These are phyloP conservation scores for Parelbella ahira DNA, from an alignment of 2,888 invertebrate genomes.

Conservation along the genomic window DNA sequence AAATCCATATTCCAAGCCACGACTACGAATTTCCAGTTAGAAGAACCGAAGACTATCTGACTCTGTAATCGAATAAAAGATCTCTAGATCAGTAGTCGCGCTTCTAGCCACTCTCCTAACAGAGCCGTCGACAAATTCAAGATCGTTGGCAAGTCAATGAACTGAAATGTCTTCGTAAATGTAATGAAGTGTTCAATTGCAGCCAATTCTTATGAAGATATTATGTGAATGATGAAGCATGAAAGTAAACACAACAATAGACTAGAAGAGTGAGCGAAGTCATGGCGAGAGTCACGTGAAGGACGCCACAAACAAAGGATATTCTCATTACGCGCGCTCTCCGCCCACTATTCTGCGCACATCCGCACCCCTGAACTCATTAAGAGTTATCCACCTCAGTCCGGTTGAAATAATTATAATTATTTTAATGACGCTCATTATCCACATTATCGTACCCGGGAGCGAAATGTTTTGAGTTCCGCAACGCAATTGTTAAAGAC, in stretches of 20 bases:
- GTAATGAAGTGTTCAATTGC: too few species aligned
- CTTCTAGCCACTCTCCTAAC: too few species aligned
- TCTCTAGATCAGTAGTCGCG: too few species aligned
- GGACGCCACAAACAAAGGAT: constrained; percentile 14
- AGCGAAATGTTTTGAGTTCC: constrained; percentile 18
- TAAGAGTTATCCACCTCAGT: constrained; percentile 20
- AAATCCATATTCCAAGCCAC: too few species aligned
- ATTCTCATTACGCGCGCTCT: constrained; percentile 15
- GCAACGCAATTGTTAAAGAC: constrained; percentile 19
- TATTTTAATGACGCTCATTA: constrained; percentile 23
- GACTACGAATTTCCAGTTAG: too few species aligned
- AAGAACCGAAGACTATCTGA: too few species aligned
- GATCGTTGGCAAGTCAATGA: too few species aligned
- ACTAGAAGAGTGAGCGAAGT: constrained; percentile 12
- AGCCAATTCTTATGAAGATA: too few species aligned
- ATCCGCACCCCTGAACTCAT: constrained; percentile 24
- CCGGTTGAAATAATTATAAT: constrained; percentile 27
- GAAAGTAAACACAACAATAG: constrained; percentile 11
- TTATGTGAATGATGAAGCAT: not conserved
- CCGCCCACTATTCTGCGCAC: constrained; percentile 2
- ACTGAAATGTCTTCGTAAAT: too few species aligned
- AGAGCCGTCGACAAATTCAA: too few species aligned
- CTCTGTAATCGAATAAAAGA: too few species aligned
- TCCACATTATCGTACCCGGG: constrained; percentile 17
- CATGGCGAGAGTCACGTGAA: not conserved